Evolutionary conservation across 1,140 invertebrate genomes (phyloP).

Genomic region (Hylaeus anthracinus): DNA sequence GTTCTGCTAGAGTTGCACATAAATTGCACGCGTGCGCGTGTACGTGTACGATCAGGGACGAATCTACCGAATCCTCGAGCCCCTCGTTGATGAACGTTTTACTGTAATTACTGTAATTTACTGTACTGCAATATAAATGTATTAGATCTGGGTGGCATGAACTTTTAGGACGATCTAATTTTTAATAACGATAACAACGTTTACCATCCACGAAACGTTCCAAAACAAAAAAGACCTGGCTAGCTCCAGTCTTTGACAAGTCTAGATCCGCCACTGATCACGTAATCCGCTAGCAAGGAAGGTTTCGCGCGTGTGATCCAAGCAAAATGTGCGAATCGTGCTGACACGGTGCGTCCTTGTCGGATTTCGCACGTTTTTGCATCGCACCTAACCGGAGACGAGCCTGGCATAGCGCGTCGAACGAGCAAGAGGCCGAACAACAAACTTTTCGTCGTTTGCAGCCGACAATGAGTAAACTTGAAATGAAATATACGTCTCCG

Average conservation of each 20-base stretch:
- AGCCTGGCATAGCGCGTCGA: background rate
- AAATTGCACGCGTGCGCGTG: background rate
- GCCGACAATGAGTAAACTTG: too few relatives aligned
- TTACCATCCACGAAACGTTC: too few relatives aligned
- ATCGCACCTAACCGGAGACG: conserved; percentile 4
- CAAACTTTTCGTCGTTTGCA: background rate
- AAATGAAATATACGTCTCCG: background rate
- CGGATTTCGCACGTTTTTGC: conserved; percentile 7
- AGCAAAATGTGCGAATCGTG: background rate
- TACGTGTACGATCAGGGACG: background rate
- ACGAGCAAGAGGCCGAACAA: background rate
- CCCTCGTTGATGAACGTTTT: too few relatives aligned
- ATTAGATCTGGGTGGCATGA: too few relatives aligned
- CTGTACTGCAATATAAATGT: too few relatives aligned
- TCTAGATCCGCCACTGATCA: too few relatives aligned
- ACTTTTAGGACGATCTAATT: too few relatives aligned
- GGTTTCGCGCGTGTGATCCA: background rate
- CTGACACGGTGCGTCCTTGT: background rate
- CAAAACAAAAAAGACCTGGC: too few relatives aligned
- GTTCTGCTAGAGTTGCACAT: conserved; percentile 17
- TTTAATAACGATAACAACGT: too few relatives aligned
- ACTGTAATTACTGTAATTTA: too few relatives aligned
- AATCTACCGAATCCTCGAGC: too few relatives aligned
- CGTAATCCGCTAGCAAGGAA: background rate
- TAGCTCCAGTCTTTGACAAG: too few relatives aligned